Evolutionary conservation across 2,797 vertebrate genomes (phyloP).

Genomic region (Mareca penelope): DNA sequence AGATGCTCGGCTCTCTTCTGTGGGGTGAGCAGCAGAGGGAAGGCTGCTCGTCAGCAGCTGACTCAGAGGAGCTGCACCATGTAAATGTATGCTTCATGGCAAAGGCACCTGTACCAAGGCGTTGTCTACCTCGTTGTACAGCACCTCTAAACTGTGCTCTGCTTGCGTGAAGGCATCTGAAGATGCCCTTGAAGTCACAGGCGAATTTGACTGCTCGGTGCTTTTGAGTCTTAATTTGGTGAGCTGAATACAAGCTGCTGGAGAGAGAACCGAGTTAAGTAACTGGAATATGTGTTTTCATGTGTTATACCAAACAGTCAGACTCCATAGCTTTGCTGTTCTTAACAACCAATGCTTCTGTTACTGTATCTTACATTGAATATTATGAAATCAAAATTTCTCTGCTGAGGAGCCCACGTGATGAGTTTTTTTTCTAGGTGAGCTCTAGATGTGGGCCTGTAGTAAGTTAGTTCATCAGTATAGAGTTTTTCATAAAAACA

Average conservation of each 20-base stretch:
- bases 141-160: not conserved
- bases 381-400: not conserved
- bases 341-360: not conserved
- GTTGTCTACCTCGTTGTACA: accelerated
- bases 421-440: not conserved
- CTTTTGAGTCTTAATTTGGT: not conserved
- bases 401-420: not conserved
- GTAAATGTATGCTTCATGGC: not conserved
- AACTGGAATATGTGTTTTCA: not conserved
- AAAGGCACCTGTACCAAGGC: not conserved
- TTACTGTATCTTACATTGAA: not conserved
- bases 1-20: not conserved
- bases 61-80: not conserved
- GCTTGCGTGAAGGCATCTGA: not conserved
- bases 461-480: not conserved
- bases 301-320: not conserved
- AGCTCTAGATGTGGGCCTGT: not conserved
- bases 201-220: not conserved
- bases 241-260: not conserved
- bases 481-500: not conserved
- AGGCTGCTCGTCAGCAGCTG: not conserved
- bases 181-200: not conserved
- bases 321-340: not conserved
- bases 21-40: not conserved
- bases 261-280: not conserved